Conservation (phyloP, 2,888 invertebrate genomes). For the Zaprionus lineosus region DNA sequence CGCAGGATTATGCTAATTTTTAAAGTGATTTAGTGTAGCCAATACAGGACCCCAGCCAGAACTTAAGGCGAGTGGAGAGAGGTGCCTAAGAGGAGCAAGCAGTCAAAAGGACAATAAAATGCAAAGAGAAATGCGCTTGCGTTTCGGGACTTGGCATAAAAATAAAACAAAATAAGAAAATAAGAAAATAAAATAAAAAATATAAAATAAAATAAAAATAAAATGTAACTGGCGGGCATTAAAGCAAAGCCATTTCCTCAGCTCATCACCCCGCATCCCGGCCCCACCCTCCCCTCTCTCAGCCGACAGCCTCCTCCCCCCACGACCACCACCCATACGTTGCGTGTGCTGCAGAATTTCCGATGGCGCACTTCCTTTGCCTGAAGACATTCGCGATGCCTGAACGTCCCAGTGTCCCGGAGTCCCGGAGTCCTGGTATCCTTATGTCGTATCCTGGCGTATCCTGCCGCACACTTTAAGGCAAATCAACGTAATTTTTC, state of each 20-base stretch:
- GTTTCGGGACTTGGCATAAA: constrained; percentile 46
- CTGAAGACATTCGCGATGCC: constrained; percentile 9
- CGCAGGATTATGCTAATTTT: constrained; percentile 76
- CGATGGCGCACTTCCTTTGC: constrained; percentile 59
- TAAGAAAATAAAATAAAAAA: constrained; percentile 54
- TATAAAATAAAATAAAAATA: constrained; percentile 46
- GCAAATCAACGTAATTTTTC: constrained; percentile 72
- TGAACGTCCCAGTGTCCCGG: too few relatives aligned
- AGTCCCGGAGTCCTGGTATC: background rate
- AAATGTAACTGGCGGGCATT: constrained; percentile 65
- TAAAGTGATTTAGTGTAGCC: constrained; percentile 76
- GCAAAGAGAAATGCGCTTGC: constrained; percentile 22
- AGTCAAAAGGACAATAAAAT: constrained; percentile 10
- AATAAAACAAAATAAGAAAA: constrained; percentile 56
- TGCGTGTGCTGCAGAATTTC: constrained; percentile 64
- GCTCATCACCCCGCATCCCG: too few relatives aligned
- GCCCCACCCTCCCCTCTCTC: too few relatives aligned
- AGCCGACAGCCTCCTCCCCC: too few relatives aligned
- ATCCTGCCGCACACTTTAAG: constrained; percentile 41
- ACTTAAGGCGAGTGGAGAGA: too few relatives aligned
- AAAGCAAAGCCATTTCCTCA: constrained; percentile 34
- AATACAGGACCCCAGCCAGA: constrained; percentile 49
- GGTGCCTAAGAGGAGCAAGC: too few relatives aligned
- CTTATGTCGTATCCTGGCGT: background rate
- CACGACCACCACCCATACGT: constrained; percentile 33